A percentile compares a stretch with the other conserved stretches of the same genome.
Evolutionary conservation across 2,888 invertebrate species (phyloP).

Genomic region (Fragum sueziense): DNA sequence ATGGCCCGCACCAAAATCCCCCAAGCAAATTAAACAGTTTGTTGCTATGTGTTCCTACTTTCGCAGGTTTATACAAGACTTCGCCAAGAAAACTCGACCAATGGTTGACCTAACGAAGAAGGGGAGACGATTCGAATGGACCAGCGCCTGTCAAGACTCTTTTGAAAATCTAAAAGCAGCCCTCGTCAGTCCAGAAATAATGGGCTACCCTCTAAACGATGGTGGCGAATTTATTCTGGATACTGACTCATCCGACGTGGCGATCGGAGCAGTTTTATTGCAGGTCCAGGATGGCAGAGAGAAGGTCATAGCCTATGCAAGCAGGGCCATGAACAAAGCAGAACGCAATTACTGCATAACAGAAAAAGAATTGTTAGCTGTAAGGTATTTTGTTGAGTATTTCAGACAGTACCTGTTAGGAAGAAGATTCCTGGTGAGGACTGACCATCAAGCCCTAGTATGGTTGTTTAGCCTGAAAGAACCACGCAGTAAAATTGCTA

Average conservation of each 20-base stretch:
- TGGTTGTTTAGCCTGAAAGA: slow-evolving; percentile 28
- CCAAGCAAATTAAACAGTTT: too few relatives aligned
- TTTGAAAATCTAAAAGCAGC: slow-evolving; percentile 35
- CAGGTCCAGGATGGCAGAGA: slow-evolving; percentile 51
- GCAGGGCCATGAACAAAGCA: slow-evolving; percentile 47
- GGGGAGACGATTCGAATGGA: slow-evolving; percentile 11
- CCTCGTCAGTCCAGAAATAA: slow-evolving; percentile 41
- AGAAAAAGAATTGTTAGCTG: slow-evolving; percentile 29
- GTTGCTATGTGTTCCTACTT: too few relatives aligned
- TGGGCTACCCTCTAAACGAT: slow-evolving; percentile 43
- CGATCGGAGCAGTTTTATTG: slow-evolving; percentile 48
- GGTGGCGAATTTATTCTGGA: slow-evolving; percentile 50
- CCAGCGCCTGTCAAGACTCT: neutral
- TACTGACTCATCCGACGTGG: slow-evolving; percentile 50
- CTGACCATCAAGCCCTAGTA: slow-evolving; percentile 23
- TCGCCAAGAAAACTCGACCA: slow-evolving; percentile 16
- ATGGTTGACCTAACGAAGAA: slow-evolving; percentile 26
- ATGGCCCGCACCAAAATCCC: too few relatives aligned
- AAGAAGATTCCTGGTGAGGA: slow-evolving; percentile 20
- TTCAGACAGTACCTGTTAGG: slow-evolving; percentile 35
- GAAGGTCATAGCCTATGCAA: slow-evolving; percentile 48
- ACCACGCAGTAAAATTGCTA: slow-evolving; percentile 25
- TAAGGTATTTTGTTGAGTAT: slow-evolving; percentile 24
- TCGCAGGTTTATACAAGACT: too few relatives aligned
- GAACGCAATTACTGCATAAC: slow-evolving; percentile 29